A percentile compares a stretch with the other conserved stretches of the same genome.
phyloP scores from a whole-genome alignment of 2,888 invertebrate genomes.

The Theretra japonica region DNA sequence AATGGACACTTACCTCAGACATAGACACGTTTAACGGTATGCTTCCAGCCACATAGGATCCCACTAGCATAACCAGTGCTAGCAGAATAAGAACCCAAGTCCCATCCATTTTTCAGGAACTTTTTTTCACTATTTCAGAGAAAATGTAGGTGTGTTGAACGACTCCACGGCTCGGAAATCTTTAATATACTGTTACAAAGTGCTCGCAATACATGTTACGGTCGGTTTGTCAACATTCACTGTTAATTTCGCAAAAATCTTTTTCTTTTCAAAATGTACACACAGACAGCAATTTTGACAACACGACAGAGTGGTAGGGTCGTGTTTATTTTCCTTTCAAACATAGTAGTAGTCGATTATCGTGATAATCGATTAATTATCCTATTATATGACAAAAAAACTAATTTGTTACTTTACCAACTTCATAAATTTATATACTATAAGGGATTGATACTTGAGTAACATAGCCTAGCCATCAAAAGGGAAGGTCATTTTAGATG shows the following conservation, averaged over 20 bases:
- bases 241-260: constrained; percentile 23
- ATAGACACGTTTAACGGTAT: constrained; percentile 97
- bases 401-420: background rate
- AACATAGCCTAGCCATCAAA: no score
- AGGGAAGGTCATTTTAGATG: no score
- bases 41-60: constrained; percentile 97
- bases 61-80: constrained; percentile 96
- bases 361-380: background rate
- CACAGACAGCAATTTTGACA: constrained; percentile 29
- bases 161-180: constrained; percentile 7
- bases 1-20: constrained; percentile 90
- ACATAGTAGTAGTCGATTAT: no score
- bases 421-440: no score
- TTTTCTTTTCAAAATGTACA: constrained; percentile 25
- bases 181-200: constrained; percentile 17
- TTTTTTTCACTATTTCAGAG: constrained; percentile 29
- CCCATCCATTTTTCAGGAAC: constrained; percentile 89
- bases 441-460: no score
- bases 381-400: background rate
- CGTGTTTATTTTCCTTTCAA: constrained; percentile 13
- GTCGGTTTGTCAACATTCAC: constrained; percentile 13
- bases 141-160: background rate
- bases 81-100: constrained; percentile 92
- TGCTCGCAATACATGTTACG: constrained; percentile 23
- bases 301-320: constrained; percentile 32